These are phyloP conservation scores for Caerostris extrusa DNA, from an alignment of 1,140 invertebrate species.

Conservation along the genomic window DNA sequence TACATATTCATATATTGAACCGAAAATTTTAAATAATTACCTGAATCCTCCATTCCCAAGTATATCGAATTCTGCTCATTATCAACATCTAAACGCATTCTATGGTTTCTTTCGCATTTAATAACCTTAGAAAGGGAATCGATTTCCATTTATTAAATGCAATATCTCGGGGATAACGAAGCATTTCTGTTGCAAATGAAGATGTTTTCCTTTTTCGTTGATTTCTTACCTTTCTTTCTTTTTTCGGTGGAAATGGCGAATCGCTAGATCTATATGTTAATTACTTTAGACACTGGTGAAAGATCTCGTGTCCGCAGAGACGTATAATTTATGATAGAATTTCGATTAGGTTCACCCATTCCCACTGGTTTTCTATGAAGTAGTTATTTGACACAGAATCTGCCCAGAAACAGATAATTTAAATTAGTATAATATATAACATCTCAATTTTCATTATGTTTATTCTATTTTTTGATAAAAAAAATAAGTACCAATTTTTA, in stretches of 20 bases:
- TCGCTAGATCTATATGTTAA: conserved; percentile 52
- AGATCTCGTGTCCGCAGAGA: conserved; percentile 16
- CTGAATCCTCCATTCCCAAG: conserved; percentile 4
- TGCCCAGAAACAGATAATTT: conserved; percentile 39
- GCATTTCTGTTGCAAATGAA: conserved; percentile 18
- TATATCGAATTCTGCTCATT: conserved; percentile 59
- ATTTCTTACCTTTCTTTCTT: conserved; percentile 37
- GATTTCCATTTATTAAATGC: conserved; percentile 63
- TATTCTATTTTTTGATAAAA: not conserved
- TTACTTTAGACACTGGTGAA: conserved; percentile 46
- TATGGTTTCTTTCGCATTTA: conserved; percentile 52
- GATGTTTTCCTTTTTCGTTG: conserved; percentile 43
- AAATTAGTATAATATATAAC: not conserved
- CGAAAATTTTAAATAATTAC: conserved; percentile 48
- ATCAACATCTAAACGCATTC: conserved; percentile 48
- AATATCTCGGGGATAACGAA: conserved; percentile 40
- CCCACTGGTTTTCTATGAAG: not conserved
- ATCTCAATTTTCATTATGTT: not conserved
- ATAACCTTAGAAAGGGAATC: conserved; percentile 31
- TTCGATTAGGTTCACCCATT: conserved; percentile 34
- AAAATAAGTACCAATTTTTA: not conserved
- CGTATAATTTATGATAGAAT: conserved; percentile 47
- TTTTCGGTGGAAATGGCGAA: conserved; percentile 32
- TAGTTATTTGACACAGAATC: not conserved
- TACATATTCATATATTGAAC: conserved; percentile 50